These are phyloP conservation scores for Apoda limacodes DNA, from an alignment of 2,888 invertebrate species.

Conservation along the genomic window DNA sequence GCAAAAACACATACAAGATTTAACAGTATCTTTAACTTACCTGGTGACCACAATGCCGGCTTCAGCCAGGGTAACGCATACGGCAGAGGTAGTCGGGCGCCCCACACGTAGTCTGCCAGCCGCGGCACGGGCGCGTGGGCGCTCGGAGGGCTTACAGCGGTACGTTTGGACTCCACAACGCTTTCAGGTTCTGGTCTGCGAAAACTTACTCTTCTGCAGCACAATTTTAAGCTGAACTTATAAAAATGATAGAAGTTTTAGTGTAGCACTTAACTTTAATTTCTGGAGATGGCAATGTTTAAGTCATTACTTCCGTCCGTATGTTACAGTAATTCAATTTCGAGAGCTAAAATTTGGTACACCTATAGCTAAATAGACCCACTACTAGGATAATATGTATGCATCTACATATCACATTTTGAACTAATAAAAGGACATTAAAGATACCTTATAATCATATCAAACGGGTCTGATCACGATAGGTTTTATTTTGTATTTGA, in stretches of 20 bases:
- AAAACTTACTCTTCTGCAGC: conserved; percentile 58
- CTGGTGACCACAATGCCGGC: conserved; percentile 60
- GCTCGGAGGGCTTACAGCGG: conserved; percentile 76
- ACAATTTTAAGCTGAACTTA: conserved; percentile 60
- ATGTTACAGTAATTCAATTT: too few relatives aligned
- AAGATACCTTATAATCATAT: too few relatives aligned
- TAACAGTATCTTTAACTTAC: conserved; percentile 24
- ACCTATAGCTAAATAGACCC: too few relatives aligned
- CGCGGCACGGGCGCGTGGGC: conserved; percentile 82
- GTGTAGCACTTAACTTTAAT: too few relatives aligned
- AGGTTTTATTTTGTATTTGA: too few relatives aligned
- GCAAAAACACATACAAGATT: neutral
- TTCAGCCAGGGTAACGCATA: conserved; percentile 79
- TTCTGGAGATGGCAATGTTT: too few relatives aligned
- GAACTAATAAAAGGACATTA: too few relatives aligned
- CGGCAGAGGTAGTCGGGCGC: conserved; percentile 73
- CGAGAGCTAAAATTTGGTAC: too few relatives aligned
- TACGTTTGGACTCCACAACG: conserved; percentile 82
- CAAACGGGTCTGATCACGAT: too few relatives aligned
- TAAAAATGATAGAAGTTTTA: conserved; percentile 5
- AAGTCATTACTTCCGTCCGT: too few relatives aligned
- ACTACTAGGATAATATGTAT: too few relatives aligned
- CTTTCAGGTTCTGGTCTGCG: conserved; percentile 68
- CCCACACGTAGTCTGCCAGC: conserved; percentile 87
- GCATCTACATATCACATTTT: too few relatives aligned